A percentile compares a stretch with the other conserved stretches of the same genome.
phyloP scores from a whole-genome alignment of 1,140 invertebrate species.

The Hyphantria cunea region DNA sequence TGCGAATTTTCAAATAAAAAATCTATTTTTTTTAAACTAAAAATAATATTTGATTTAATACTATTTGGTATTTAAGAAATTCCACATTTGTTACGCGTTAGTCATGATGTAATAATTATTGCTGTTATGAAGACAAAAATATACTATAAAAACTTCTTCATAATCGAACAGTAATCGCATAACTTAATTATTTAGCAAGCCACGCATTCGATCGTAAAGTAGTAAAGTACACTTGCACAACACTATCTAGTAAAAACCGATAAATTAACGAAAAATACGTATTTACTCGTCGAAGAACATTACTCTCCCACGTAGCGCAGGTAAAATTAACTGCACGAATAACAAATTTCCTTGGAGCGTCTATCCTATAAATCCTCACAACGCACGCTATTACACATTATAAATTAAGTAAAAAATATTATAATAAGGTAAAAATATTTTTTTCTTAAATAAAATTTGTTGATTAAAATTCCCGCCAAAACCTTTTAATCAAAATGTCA shows the following conservation, averaged over 20 bases:
- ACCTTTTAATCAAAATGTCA: constrained; percentile 12
- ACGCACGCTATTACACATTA: constrained; percentile 24
- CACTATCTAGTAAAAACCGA: not conserved
- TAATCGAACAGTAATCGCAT: constrained; percentile 3
- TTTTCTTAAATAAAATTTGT: not conserved
- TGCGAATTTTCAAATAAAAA: too few species aligned
- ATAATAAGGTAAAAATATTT: constrained; percentile 8
- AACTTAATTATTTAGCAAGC: not conserved
- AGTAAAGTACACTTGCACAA: constrained; percentile 2
- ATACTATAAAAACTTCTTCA: not conserved
- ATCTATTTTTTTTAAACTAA: too few species aligned
- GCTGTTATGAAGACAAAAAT: too few species aligned
- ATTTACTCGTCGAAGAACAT: not conserved
- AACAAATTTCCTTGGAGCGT: constrained; percentile 16
- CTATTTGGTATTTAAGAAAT: too few species aligned
- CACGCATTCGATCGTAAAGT: not conserved
- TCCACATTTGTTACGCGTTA: too few species aligned
- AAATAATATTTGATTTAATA: too few species aligned
- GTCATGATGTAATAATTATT: too few species aligned
- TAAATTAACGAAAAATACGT: not conserved
- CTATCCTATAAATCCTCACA: constrained; percentile 23
- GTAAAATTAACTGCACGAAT: constrained; percentile 20
- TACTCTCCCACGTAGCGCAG: constrained; percentile 1
- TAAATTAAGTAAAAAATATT: constrained; percentile 6
- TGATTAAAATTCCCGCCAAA: not conserved